Conservation (phyloP, 2,797 vertebrate species). For the Typhlichthys subterraneus region DNA sequence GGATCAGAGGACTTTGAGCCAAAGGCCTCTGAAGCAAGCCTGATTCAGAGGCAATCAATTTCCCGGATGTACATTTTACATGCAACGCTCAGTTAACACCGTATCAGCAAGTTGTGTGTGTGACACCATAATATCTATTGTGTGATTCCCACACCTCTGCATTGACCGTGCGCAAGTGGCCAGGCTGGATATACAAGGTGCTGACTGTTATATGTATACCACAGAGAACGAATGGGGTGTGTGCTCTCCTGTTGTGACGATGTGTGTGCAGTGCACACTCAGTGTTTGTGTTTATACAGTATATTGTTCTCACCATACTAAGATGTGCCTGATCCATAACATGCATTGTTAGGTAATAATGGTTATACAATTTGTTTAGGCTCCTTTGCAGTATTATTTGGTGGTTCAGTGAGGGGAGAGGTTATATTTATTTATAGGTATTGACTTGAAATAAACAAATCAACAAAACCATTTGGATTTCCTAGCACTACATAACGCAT, state of each 20-base stretch:
- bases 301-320: no score
- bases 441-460: no score
- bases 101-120: conserved; percentile 35
- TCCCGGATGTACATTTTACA: conserved; percentile 19
- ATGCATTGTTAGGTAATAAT: no score
- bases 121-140: conserved; percentile 47
- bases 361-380: no score
- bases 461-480: no score
- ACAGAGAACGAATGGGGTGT: no score
- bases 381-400: no score
- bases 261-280: not conserved
- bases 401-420: no score
- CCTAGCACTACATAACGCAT: no score
- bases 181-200: conserved; percentile 14
- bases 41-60: conserved; percentile 29
- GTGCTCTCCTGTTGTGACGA: not conserved
- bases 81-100: conserved; percentile 29
- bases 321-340: no score
- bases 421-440: no score
- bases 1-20: conserved; percentile 30
- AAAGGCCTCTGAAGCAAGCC: conserved; percentile 27
- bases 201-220: not conserved
- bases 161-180: conserved; percentile 61
- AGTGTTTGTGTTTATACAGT: no score
- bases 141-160: conserved; percentile 29